phyloP scores from a whole-genome alignment of 2,113 vertebrate genomes.

The Neolamprologus modestus region DNA sequence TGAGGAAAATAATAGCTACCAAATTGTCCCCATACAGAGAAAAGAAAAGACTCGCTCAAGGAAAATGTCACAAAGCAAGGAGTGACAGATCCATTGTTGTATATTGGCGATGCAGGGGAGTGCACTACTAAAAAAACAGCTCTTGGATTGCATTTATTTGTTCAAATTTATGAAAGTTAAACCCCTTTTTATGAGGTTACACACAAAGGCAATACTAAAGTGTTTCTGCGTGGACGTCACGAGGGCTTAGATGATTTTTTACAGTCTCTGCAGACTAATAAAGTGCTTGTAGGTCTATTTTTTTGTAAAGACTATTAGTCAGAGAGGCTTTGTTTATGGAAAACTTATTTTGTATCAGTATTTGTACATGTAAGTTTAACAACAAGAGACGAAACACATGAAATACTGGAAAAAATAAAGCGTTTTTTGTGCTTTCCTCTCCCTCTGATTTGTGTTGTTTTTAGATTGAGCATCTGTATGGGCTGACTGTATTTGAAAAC shows the following conservation, averaged over 20 bases:
- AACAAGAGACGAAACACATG: background rate
- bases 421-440: background rate
- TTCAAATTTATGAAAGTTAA: background rate
- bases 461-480: slow-evolving; percentile 89
- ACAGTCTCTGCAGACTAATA: background rate
- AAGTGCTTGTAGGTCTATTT: background rate
- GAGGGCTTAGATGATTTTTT: background rate
- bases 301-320: background rate
- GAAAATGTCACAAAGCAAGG: background rate
- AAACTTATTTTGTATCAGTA: background rate
- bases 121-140: background rate
- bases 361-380: background rate
- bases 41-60: background rate
- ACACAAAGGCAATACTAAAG: background rate
- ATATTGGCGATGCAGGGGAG: background rate
- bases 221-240: background rate
- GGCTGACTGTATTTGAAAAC: slow-evolving; percentile 93
- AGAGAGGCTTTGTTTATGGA: background rate
- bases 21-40: background rate
- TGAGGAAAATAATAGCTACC: background rate
- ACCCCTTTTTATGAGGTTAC: background rate
- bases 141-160: background rate
- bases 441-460: background rate
- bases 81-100: background rate
- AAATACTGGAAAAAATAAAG: background rate